A percentile compares a stretch with the other conserved stretches of the same genome.
Conservation (phyloP, 1,140 invertebrate genomes). For the Atopsyche davidsoni region DNA sequence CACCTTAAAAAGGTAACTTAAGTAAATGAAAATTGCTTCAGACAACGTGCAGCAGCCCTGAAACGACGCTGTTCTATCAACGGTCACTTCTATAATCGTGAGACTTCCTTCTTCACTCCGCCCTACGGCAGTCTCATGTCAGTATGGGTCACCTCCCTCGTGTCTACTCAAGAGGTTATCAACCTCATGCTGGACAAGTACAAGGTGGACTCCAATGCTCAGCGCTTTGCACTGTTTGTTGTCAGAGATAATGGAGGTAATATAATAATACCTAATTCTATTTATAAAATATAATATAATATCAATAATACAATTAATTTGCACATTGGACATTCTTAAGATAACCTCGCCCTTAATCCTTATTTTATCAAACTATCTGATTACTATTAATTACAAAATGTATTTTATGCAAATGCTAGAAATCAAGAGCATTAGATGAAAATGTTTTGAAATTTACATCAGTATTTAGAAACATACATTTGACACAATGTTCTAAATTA, state of each 20-base stretch:
- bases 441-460: too few relatives aligned
- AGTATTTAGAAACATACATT: too few relatives aligned
- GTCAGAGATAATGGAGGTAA: conserved; percentile 76
- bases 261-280: neutral
- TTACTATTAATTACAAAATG: too few relatives aligned
- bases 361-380: too few relatives aligned
- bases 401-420: too few relatives aligned
- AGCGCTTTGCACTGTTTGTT: conserved; percentile 77
- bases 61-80: conserved; percentile 79
- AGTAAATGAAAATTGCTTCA: conserved; percentile 10
- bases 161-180: conserved; percentile 75
- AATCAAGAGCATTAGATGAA: too few relatives aligned
- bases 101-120: conserved; percentile 83
- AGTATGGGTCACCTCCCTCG: conserved; percentile 77
- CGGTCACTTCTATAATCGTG: conserved; percentile 82
- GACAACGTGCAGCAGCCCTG: conserved; percentile 48
- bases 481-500: too few relatives aligned
- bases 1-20: neutral
- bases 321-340: too few relatives aligned
- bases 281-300: too few relatives aligned
- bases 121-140: conserved; percentile 79
- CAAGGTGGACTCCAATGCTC: conserved; percentile 72
- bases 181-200: conserved; percentile 83
- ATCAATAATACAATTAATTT: too few relatives aligned
- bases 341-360: too few relatives aligned